Evolutionary conservation across 2,797 vertebrate genomes (phyloP), one percentile per base, ranked within the genome.

Genomic region (Gallinago stenura): DNA sequence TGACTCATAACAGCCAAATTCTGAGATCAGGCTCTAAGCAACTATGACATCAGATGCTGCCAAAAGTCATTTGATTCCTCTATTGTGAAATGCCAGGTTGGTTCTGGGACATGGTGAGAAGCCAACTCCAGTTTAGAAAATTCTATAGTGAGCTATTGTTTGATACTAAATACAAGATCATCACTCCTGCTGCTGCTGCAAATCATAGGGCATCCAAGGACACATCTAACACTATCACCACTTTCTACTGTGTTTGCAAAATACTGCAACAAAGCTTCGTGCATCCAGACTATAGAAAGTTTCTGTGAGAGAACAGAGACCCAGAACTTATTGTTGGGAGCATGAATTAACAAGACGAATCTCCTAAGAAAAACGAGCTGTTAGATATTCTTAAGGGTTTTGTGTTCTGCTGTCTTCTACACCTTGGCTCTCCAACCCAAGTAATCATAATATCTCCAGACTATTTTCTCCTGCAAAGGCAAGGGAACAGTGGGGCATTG

Each of bases 51-150:
- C 76, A 72, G 86, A 83, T 54, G 58, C 79, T 94, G 93, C 95
- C 96, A 95, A 95, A 95, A 81, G 83, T 90, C 68, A 87, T 96
- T 95, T 95, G 91, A 93, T 93, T 95, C 66, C 62, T 85, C 95
- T 93, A 30, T 92, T 95, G 94, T 94, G 94, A 97, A 97, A 97
- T 95, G 79, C 41, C 95, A 97, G 86, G 66, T 95, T 96, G 94
- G 78, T 92, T 88, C 79, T 92, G 76, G 92, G 66, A 89, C 90
- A 92, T 89, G 46, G 73, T 88, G 41, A 94, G 73, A 95, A 90
- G 82, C 71, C 95, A 90, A 31, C 8, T 68, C 26, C 12, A 68
- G 89, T 94, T 89, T 57, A 77, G 70, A 93, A 95, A 92, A 95
- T 93, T 91, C 70, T 97, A 70, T 79, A 93, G 58, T 70, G 79